Conservation (phyloP, 2,888 invertebrate genomes). For the Agrilus cyanescens region DNA sequence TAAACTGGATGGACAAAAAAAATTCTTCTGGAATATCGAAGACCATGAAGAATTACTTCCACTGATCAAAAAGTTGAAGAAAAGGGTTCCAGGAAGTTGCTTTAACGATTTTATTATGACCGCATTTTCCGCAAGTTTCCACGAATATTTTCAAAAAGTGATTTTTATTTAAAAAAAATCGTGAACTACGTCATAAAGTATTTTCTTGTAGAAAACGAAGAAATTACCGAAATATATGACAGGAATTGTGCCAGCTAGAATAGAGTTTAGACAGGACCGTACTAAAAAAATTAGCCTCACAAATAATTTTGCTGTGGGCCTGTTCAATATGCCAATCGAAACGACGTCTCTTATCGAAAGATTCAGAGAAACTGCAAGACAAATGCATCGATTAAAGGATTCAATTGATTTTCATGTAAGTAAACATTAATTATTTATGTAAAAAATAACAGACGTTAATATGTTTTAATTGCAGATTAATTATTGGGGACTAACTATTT, state of each 20-base stretch:
- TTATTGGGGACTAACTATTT: background rate
- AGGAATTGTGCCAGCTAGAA: background rate
- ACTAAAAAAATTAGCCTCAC: too few relatives aligned
- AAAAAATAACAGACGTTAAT: too few relatives aligned
- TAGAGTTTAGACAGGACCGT: too few relatives aligned
- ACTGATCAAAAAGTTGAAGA: conserved; percentile 11
- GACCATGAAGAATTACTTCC: too few relatives aligned
- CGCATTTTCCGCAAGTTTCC: conserved; percentile 11
- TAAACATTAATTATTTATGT: too few relatives aligned
- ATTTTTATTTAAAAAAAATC: background rate
- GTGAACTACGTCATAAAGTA: background rate
- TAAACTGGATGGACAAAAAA: conserved; percentile 34
- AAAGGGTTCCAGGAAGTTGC: conserved; percentile 5
- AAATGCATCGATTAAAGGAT: too few relatives aligned
- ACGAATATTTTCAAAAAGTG: conserved; percentile 23
- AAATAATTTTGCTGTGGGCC: too few relatives aligned
- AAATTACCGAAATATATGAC: background rate
- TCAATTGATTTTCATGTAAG: too few relatives aligned
- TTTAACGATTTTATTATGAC: conserved; percentile 14
- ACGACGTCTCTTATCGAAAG: too few relatives aligned
- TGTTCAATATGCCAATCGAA: too few relatives aligned
- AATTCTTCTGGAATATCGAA: conserved; percentile 29
- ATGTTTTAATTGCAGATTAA: conserved; percentile 1
- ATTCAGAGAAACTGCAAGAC: too few relatives aligned
- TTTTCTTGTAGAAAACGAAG: conserved; percentile 1